These are phyloP conservation scores for Falco biarmicus DNA, from an alignment of 2,797 vertebrate species.

Conservation along the genomic window DNA sequence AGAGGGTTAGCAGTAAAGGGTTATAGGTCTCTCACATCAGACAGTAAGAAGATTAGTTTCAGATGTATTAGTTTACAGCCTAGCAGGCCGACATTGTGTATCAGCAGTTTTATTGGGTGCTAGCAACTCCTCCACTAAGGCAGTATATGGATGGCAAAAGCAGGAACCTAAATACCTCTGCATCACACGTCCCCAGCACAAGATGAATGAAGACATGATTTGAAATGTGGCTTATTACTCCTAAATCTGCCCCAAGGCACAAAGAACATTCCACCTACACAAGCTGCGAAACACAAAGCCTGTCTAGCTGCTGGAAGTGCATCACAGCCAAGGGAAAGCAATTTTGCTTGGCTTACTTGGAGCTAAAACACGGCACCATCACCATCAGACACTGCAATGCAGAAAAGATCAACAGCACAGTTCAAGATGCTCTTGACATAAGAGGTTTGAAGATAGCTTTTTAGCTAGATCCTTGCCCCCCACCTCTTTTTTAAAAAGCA, in stretches of 20 bases:
- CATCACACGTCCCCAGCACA: background rate
- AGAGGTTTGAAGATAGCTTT: background rate
- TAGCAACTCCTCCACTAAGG: conserved; percentile 22
- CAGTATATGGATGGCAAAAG: background rate
- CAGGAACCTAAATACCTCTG: conserved; percentile 50
- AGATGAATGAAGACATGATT: conserved; percentile 27
- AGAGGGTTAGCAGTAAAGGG: background rate
- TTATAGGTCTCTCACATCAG: conserved; percentile 36
- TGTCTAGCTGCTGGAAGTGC: background rate
- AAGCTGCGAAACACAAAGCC: background rate
- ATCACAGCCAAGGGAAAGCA: background rate
- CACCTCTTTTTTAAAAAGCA: background rate
- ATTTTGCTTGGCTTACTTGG: background rate
- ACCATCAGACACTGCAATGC: background rate
- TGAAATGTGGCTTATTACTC: background rate
- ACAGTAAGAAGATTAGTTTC: conserved; percentile 60
- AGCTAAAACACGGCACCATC: background rate
- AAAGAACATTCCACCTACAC: background rate
- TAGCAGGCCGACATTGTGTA: conserved; percentile 44
- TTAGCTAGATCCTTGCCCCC: background rate
- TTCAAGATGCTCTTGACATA: background rate
- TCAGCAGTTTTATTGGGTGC: conserved; percentile 57
- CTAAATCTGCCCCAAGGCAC: background rate
- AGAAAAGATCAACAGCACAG: background rate
- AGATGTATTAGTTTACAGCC: conserved; percentile 70